Percentiles rank a stretch among this genome's conserved stretches.
These are phyloP conservation scores for Volucella zonaria DNA, from an alignment of 2,888 invertebrate species.

Conservation along the genomic window DNA sequence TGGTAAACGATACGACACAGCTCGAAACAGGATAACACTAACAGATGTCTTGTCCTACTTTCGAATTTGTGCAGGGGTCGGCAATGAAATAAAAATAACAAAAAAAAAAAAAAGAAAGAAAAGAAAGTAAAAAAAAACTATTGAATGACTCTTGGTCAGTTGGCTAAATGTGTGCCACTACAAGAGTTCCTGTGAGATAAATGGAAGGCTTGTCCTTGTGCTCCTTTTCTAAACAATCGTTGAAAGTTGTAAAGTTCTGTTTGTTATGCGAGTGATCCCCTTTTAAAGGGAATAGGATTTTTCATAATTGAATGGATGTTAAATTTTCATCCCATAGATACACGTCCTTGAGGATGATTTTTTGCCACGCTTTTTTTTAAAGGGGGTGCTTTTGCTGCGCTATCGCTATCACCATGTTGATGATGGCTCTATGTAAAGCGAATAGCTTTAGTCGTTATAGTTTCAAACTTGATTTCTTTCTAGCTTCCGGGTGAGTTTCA, in stretches of 20 bases:
- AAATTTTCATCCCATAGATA: constrained; percentile 56
- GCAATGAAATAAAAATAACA: constrained; percentile 1
- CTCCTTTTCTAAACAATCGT: constrained; percentile 62
- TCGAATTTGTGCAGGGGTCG: constrained; percentile 25
- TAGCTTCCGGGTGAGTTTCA: constrained; percentile 64
- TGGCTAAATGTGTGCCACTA: constrained; percentile 62
- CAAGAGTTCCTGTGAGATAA: constrained; percentile 52
- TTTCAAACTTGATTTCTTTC: constrained; percentile 71
- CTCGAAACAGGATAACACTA: constrained; percentile 59
- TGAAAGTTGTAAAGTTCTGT: constrained; percentile 48
- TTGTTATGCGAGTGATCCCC: constrained; percentile 28
- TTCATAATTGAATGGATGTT: constrained; percentile 70
- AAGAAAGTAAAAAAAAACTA: constrained; percentile 4
- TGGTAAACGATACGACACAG: constrained; percentile 21
- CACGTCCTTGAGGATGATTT: constrained; percentile 10
- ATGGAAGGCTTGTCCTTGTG: constrained; percentile 66
- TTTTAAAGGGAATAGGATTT: constrained; percentile 55
- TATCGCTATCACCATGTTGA: constrained; percentile 23
- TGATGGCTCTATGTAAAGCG: constrained; percentile 66
- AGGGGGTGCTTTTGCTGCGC: background rate
- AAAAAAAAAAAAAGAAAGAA: background rate
- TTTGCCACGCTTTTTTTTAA: background rate
- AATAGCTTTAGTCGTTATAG: constrained; percentile 66
- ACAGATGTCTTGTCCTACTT: constrained; percentile 71
- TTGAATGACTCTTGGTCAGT: constrained; percentile 61